Percentiles rank a stretch among this genome's conserved stretches.
Conservation (phyloP, 2,113 vertebrate species). For the Bos indicus region DNA sequence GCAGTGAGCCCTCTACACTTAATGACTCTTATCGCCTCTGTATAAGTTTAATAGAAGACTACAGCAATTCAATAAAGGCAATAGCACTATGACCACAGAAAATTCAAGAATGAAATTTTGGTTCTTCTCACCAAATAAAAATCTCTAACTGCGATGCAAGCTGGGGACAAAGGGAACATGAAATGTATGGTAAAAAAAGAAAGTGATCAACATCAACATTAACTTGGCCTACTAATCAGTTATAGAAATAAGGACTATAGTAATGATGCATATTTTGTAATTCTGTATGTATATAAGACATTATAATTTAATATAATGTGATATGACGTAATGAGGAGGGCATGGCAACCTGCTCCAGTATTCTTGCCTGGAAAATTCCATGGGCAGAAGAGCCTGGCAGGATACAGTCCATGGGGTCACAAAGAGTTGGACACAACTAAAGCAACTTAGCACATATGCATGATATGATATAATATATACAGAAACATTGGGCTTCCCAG, state of each 20-base stretch:
- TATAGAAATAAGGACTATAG: background rate
- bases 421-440: background rate
- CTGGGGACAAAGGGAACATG: background rate
- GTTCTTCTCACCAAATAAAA: background rate
- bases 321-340: background rate
- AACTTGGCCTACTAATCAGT: background rate
- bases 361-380: background rate
- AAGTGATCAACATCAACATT: background rate
- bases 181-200: background rate
- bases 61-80: background rate
- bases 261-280: background rate
- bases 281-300: background rate
- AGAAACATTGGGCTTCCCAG: background rate
- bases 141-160: background rate
- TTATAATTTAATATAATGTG: background rate
- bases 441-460: background rate
- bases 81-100: background rate
- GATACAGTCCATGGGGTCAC: background rate
- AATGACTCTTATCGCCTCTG: background rate
- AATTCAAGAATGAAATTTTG: background rate
- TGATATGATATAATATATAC: background rate
- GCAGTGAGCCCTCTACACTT: background rate
- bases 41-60: background rate
- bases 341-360: background rate
- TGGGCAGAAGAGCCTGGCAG: background rate